Evolutionary conservation across 2,888 invertebrate species (phyloP).

Genomic region (Drosophila anomalata): DNA sequence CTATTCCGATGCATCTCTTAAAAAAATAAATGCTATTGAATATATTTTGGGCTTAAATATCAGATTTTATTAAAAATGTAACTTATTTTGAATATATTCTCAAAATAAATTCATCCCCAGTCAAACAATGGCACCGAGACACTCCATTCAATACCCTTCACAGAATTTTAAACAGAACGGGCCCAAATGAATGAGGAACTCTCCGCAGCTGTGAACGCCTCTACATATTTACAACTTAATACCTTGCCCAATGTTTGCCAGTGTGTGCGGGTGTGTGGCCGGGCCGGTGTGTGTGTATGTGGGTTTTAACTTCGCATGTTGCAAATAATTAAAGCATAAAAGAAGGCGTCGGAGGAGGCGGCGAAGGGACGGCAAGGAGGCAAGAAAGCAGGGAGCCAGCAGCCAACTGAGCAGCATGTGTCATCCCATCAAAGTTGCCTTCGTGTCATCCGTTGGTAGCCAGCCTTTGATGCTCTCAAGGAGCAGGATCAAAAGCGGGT

Average conservation of each 20-base stretch:
- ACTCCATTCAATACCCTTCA: not conserved
- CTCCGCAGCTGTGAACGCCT: constrained; percentile 56
- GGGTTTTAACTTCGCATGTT: constrained; percentile 70
- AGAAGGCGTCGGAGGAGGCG: constrained; percentile 47
- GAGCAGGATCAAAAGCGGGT: constrained; percentile 11
- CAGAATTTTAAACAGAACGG: constrained; percentile 2
- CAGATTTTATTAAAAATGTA: not conserved
- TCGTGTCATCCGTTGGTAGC: constrained; percentile 40
- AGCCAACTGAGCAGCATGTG: constrained; percentile 67
- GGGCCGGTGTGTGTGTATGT: constrained; percentile 18
- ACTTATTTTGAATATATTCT: no score
- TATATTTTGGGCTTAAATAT: not conserved
- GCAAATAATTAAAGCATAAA: constrained; percentile 75
- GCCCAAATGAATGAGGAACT: constrained; percentile 31
- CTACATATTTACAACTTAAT: constrained; percentile 75
- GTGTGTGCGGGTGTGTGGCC: constrained; percentile 25
- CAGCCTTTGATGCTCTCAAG: constrained; percentile 58
- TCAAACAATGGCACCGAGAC: not conserved
- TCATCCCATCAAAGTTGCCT: constrained; percentile 60
- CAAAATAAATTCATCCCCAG: no score
- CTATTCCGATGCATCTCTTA: no score
- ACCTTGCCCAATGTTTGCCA: constrained; percentile 54
- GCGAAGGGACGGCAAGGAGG: not conserved
- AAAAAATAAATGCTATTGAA: no score
- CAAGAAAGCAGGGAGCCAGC: not conserved